Conservation (phyloP, 2,888 invertebrate genomes). For the Belgica antarctica region DNA sequence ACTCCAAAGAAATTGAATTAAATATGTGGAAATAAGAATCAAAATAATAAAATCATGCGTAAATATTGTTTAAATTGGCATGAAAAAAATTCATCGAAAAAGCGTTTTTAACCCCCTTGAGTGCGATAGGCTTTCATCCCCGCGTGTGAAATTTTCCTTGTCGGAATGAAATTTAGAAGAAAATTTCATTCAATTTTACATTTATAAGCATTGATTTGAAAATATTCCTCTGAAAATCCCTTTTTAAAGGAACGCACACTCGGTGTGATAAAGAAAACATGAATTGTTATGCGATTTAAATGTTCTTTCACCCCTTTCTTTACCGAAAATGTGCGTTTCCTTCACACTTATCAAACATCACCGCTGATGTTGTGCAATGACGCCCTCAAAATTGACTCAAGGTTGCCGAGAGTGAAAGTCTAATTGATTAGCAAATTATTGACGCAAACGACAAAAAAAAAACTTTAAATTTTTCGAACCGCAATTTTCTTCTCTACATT, state of each 20-base stretch:
- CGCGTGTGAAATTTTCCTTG: constrained; percentile 22
- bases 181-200: not conserved
- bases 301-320: not conserved
- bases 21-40: constrained; percentile 40
- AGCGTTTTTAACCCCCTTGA: not conserved
- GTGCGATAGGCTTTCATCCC: not conserved
- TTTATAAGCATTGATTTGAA: too few relatives aligned
- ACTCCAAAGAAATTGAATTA: constrained; percentile 44
- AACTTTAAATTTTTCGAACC: not conserved
- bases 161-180: not conserved
- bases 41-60: constrained; percentile 41
- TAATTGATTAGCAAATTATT: constrained; percentile 1
- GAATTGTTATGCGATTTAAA: not conserved
- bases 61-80: constrained; percentile 44
- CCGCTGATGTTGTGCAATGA: not conserved
- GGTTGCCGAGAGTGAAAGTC: constrained; percentile 21
- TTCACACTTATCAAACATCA: not conserved
- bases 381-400: not conserved
- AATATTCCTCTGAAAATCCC: too few relatives aligned
- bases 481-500: not conserved
- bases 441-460: not conserved
- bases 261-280: not conserved
- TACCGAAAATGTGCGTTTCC: not conserved
- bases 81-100: constrained; percentile 9
- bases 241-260: too few relatives aligned